A percentile compares a stretch with the other conserved stretches of the same genome.
phyloP scores from a whole-genome alignment of 1,140 invertebrate species.

The Philotrypesis tridentata region DNA sequence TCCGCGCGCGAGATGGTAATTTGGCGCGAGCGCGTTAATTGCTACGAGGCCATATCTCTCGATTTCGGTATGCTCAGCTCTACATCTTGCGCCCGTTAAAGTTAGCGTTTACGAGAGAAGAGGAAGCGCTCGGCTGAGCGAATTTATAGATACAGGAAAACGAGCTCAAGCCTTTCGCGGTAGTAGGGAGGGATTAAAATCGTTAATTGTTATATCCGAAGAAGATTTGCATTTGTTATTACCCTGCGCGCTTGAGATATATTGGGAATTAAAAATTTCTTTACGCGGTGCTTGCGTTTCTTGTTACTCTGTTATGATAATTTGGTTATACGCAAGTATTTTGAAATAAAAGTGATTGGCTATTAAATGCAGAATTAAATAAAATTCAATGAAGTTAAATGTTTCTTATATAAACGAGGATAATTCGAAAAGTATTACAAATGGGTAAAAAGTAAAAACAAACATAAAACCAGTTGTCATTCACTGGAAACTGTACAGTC shows the following conservation, averaged over 20 bases:
- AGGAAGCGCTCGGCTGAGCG: not conserved
- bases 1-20: conserved; percentile 56
- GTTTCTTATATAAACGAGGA: too few species aligned
- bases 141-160: conserved; percentile 43
- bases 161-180: conserved; percentile 47
- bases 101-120: conserved; percentile 48
- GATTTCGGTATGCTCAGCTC: conserved; percentile 47
- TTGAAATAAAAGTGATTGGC: too few species aligned
- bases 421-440: too few species aligned
- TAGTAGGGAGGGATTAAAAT: conserved; percentile 62
- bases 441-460: not conserved
- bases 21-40: conserved; percentile 64
- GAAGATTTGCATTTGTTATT: conserved; percentile 36
- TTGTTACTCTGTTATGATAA: too few species aligned
- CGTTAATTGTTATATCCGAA: conserved; percentile 67
- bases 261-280: conserved; percentile 12
- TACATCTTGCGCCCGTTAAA: conserved; percentile 56
- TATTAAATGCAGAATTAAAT: too few species aligned
- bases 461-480: too few species aligned
- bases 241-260: not conserved
- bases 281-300: too few species aligned
- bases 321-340: too few species aligned
- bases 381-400: too few species aligned
- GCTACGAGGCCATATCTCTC: conserved; percentile 46
- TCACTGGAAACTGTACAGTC: too few species aligned